Evolutionary conservation across 2,113 vertebrate genomes (phyloP), one percentile per base, ranked within the genome.

Genomic region (Syngnathus typhle): DNA sequence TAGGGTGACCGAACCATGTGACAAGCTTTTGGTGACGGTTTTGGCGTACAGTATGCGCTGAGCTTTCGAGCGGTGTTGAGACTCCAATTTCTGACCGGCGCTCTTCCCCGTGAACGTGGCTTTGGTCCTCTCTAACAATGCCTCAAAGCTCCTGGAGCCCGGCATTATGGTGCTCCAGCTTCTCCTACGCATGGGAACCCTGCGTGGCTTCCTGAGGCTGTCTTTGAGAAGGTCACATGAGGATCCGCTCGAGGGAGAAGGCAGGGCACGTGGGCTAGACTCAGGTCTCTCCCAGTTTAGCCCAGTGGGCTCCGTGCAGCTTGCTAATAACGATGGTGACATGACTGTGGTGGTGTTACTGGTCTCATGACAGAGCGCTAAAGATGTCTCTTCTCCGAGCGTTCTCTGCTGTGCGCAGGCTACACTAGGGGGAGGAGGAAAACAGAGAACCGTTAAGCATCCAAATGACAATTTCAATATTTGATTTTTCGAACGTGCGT

Each of bases 361-460:
- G 88, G 88, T 90, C 89, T 94, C 91, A 90, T 89, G 91, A 92
- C 90, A 93, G 91, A 93, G 91, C 92, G 91, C 89, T 90, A 93
- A 92, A 92, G 93, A 91, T 90, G 92, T 90, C 86, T 92, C 92
- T 93, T 88, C 89, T 92, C 91, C 93, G 92, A 88, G 91, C 89
- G 91, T 93, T 91, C 92, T 92, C 93, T 92, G 93, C 90, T 95
- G 93, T 94, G 93, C 94, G 90, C 93, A 92, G 94, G 93, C 95
- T 99, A 99, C 94, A 99, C 97, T 99, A 96, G 95, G 93, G 93
- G 94, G 91, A 93, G 93, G 84, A 96, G 93, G 92, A 90, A 91
- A 92, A 92, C 90, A 95, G 84, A 93, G 88, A 94, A 91, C 88
- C 87, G 89, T 98, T 96, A 98, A 94, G 92, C 90, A 95, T 92